Percentiles rank a stretch among this genome's conserved stretches.
Evolutionary conservation across 2,113 vertebrate species (phyloP).

Genomic region (Ramphastos sulfuratus): DNA sequence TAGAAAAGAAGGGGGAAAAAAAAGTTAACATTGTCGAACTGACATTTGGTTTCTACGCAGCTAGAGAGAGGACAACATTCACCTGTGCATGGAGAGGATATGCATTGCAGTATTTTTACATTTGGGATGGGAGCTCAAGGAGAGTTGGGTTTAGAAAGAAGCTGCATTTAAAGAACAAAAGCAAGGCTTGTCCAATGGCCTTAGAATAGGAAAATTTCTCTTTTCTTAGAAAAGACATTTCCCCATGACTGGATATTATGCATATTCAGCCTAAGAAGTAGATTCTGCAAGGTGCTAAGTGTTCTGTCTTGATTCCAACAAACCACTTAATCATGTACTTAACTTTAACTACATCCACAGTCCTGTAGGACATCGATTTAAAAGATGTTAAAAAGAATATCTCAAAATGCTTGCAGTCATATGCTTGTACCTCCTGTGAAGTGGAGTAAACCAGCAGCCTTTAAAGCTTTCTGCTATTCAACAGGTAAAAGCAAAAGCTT

Average conservation of each 20-base stretch:
- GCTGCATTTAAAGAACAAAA: neutral
- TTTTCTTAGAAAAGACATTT: neutral
- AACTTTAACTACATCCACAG: slow-evolving; percentile 36
- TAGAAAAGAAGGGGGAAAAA: neutral
- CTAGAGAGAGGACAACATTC: neutral
- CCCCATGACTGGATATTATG: neutral
- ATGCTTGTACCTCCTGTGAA: neutral
- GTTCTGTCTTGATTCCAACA: slow-evolving; percentile 19
- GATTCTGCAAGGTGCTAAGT: slow-evolving; percentile 40
- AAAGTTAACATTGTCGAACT: neutral
- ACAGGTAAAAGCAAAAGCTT: neutral
- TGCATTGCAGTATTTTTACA: neutral
- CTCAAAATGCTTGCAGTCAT: neutral
- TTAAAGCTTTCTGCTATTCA: neutral
- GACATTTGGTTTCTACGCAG: neutral
- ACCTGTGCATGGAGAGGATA: neutral
- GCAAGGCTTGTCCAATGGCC: neutral
- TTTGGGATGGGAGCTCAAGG: slow-evolving; percentile 14
- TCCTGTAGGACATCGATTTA: slow-evolving; percentile 2
- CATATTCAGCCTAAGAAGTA: neutral
- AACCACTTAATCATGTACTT: slow-evolving; percentile 55
- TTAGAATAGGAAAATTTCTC: neutral
- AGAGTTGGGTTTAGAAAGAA: neutral
- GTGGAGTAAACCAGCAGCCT: neutral
- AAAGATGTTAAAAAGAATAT: slow-evolving; percentile 6